These are phyloP conservation scores for Phalangium opilio DNA, from an alignment of 2,888 invertebrate species.

Conservation along the genomic window DNA sequence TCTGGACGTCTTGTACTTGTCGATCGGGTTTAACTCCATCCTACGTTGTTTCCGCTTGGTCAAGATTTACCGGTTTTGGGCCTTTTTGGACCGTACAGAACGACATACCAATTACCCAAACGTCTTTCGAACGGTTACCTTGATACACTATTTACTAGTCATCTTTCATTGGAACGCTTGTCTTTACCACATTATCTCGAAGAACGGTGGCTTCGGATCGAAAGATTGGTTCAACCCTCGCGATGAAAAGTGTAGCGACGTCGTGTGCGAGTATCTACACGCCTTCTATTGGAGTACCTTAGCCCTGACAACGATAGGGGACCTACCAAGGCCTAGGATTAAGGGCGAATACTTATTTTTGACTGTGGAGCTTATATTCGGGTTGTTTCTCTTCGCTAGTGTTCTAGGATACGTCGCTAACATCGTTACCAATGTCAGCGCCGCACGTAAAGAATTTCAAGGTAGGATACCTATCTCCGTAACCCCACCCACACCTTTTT, in stretches of 20 bases:
- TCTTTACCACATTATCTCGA: conserved; percentile 90
- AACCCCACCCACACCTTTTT: too few species aligned
- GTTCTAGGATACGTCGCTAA: conserved; percentile 95
- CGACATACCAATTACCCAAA: conserved; percentile 98
- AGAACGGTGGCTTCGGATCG: conserved; percentile 84
- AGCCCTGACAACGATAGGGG: conserved; percentile 88
- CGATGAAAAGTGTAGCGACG: conserved; percentile 50
- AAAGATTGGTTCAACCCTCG: conserved; percentile 39
- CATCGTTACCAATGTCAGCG: conserved; percentile 93
- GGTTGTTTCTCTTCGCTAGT: conserved; percentile 84
- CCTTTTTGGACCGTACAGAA: conserved; percentile 95
- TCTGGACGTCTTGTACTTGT: conserved; percentile 92
- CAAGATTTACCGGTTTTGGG: conserved; percentile 96
- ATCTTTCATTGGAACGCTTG: conserved; percentile 99
- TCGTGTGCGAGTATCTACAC: conserved; percentile 86
- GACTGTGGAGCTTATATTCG: conserved; percentile 84
- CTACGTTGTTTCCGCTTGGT: conserved; percentile 87
- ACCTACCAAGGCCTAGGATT: conserved; percentile 74
- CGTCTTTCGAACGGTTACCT: conserved; percentile 49
- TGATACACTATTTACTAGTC: conserved; percentile 44
- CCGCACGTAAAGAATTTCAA: conserved; percentile 95
- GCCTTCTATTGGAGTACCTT: conserved; percentile 97
- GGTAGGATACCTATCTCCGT: too few species aligned
- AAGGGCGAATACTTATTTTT: conserved; percentile 91
- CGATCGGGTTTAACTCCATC: conserved; percentile 86